phyloP scores from a whole-genome alignment of 2,888 invertebrate genomes.

The Mythimna vitellina region DNA sequence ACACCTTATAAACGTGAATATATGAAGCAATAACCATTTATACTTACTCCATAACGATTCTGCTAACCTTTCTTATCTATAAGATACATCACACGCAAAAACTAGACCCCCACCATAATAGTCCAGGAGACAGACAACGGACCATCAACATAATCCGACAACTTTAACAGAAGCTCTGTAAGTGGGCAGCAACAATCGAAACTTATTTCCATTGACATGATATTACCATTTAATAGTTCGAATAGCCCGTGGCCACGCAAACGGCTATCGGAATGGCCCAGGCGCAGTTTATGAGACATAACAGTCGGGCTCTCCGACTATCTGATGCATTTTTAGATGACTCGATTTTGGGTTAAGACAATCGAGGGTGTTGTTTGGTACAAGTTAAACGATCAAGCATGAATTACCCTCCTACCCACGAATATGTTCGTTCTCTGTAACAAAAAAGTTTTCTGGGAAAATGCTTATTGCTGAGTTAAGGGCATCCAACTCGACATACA shows the following conservation, averaged over 20 bases:
- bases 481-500: no score
- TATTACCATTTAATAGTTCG: slow-evolving; percentile 68
- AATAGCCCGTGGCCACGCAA: slow-evolving; percentile 70
- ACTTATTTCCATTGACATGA: slow-evolving; percentile 64
- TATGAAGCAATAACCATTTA: slow-evolving; percentile 22
- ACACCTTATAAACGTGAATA: not conserved
- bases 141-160: slow-evolving; percentile 63
- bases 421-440: no score
- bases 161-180: slow-evolving; percentile 49
- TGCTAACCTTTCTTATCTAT: slow-evolving; percentile 28
- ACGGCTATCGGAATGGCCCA: slow-evolving; percentile 78
- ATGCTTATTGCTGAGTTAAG: no score
- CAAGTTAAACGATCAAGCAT: slow-evolving; percentile 36
- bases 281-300: slow-evolving; percentile 89
- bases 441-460: no score
- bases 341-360: slow-evolving; percentile 87
- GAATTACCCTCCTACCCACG: no score
- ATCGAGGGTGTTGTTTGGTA: slow-evolving; percentile 72
- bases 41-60: slow-evolving; percentile 3
- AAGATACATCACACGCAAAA: slow-evolving; percentile 33
- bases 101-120: slow-evolving; percentile 45
- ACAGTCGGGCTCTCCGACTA: slow-evolving; percentile 71
- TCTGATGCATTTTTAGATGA: slow-evolving; percentile 83
- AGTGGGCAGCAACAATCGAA: slow-evolving; percentile 62
- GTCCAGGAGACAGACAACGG: slow-evolving; percentile 49